Conservation (phyloP, 2,113 vertebrate species). For the Caretta caretta region DNA sequence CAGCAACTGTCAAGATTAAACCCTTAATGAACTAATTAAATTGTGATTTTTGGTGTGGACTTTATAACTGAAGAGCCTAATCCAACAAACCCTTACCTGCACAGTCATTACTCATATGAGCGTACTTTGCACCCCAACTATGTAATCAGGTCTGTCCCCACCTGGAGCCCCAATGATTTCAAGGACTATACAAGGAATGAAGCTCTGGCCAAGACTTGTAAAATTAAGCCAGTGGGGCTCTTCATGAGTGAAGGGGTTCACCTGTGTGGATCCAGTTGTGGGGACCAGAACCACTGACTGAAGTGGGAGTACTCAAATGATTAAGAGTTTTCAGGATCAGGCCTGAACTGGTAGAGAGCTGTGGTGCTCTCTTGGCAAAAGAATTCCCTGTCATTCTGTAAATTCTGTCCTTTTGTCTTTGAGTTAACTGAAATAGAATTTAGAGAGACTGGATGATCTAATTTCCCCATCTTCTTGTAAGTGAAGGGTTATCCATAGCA, state of each 20-base stretch:
- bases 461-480: background rate
- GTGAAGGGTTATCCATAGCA: background rate
- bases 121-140: background rate
- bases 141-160: background rate
- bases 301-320: rapidly evolving
- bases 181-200: background rate
- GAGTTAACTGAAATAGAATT: background rate
- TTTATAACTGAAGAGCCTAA: background rate
- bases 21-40: background rate
- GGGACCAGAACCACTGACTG: background rate
- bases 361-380: background rate
- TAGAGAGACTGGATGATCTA: background rate
- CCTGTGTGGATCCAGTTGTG: background rate
- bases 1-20: background rate
- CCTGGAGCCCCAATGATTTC: background rate
- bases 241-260: background rate
- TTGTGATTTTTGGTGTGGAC: background rate
- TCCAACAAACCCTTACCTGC: background rate
- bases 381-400: background rate
- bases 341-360: background rate
- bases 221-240: background rate
- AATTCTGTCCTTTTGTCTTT: background rate
- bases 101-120: background rate
- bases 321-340: background rate
- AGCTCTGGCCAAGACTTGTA: background rate